phyloP scores from a whole-genome alignment of 2,888 invertebrate genomes.

The Heliconius aoede region DNA sequence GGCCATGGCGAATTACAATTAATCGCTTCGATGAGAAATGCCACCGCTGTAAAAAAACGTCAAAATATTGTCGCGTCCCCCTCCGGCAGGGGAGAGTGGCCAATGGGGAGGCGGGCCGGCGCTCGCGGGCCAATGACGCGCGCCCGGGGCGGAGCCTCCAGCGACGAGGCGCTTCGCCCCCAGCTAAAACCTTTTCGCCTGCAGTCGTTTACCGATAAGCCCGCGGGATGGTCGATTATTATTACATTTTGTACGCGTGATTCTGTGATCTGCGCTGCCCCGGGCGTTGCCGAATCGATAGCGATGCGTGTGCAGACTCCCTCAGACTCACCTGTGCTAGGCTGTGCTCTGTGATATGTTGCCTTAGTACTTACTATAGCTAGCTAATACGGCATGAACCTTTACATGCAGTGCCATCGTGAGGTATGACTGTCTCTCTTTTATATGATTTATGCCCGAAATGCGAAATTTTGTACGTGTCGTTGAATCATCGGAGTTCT shows the following conservation, averaged over 20 bases:
- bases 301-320: slow-evolving; percentile 62
- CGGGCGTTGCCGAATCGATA: slow-evolving; percentile 74
- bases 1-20: slow-evolving; percentile 82
- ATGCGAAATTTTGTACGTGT: background rate
- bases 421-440: slow-evolving; percentile 69
- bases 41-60: slow-evolving; percentile 79
- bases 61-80: slow-evolving; percentile 78
- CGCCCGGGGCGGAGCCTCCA: slow-evolving; percentile 80
- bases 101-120: slow-evolving; percentile 72
- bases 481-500: background rate
- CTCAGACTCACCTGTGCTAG: slow-evolving; percentile 65
- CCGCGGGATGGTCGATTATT: slow-evolving; percentile 83
- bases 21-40: slow-evolving; percentile 79
- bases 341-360: slow-evolving; percentile 79
- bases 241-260: slow-evolving; percentile 78
- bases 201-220: slow-evolving; percentile 84
- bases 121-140: slow-evolving; percentile 74
- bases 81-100: slow-evolving; percentile 65
- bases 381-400: slow-evolving; percentile 73
- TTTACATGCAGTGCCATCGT: slow-evolving; percentile 83
- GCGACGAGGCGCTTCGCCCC: slow-evolving; percentile 81
- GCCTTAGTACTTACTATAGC: slow-evolving; percentile 72
- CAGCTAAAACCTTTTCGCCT: slow-evolving; percentile 83
- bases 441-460: slow-evolving; percentile 15
- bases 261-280: slow-evolving; percentile 74